Evolutionary conservation across 1,140 invertebrate species (phyloP), one percentile per base, ranked within the genome.

Genomic region (Euborellia annulipes): DNA sequence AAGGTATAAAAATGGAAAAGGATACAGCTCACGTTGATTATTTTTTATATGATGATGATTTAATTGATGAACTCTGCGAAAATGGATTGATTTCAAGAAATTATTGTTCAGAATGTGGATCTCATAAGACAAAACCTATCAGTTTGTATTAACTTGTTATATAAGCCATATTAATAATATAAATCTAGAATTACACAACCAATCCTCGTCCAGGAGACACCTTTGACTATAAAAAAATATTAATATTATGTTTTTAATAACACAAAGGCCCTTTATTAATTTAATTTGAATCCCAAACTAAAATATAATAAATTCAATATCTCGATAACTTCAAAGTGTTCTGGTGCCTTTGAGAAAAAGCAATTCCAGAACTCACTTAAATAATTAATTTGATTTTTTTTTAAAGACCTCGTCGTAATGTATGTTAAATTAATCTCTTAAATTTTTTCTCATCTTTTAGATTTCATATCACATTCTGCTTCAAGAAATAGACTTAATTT

Each of bases 41-140:
- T 19, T 84, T 84, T 59, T 61, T 82, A 2, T 82, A 78, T 64
- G 70, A 75, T 56, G 75, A 80, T 52, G 66, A 74, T 8, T 64
- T 71, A 48, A 57, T 80, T n/a, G 70, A 78, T 37, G 54, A 72
- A 19, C 55, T 82, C 4, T 67, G 69, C 47, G 69, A 77, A 50
- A 61, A 71, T 41, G 73, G 72, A 36, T 65, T 72, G 59, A 41
- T 82, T 11, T 64, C 70, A 44, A 68, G 68, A 50, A 66, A 73
- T 54, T 82, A 78, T 53, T 82, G 79, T 55, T 52, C 58, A 19
- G 62, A 74, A 23, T 84, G 79, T 62, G 69, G 69, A 34, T 80
- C 76, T 3, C 63, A 64, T 41, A 71, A 78, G 54, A 65, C 69
- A 23, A 59, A 69, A 50, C 65, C 68, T 27, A 55, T 75, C 8